Conservation (phyloP, 1,140 invertebrate genomes). For the Hesperophylax magnus region DNA sequence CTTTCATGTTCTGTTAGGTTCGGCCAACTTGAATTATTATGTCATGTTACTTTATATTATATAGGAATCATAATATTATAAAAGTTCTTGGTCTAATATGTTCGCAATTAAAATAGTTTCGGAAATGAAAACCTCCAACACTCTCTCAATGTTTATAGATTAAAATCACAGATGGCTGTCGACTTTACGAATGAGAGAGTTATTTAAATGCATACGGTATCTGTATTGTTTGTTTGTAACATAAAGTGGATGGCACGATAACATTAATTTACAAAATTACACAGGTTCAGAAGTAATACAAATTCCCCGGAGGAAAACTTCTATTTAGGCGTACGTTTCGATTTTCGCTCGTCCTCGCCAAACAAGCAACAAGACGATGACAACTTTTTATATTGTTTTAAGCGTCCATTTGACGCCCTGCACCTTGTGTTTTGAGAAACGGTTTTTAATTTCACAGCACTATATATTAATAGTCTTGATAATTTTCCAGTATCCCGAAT, state of each 20-base stretch:
- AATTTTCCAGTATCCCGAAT: not conserved
- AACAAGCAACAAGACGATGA: not conserved
- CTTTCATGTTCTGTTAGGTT: too few species aligned
- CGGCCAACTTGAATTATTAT: too few species aligned
- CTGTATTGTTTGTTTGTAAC: not conserved
- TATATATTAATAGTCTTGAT: conserved; percentile 7
- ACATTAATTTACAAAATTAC: conserved; percentile 15
- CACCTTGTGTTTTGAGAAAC: not conserved
- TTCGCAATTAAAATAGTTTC: too few species aligned
- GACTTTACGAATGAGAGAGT: too few species aligned
- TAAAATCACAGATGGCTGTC: too few species aligned
- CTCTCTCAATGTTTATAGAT: too few species aligned
- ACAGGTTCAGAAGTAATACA: not conserved
- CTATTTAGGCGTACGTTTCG: too few species aligned
- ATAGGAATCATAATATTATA: too few species aligned
- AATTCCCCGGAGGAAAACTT: not conserved
- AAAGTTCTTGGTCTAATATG: too few species aligned
- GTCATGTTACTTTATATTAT: too few species aligned
- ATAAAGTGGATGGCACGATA: conserved; percentile 24
- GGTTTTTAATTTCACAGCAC: conserved; percentile 10
- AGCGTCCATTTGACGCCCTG: not conserved
- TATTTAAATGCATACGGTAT: too few species aligned
- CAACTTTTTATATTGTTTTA: not conserved
- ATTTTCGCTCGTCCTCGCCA: not conserved
- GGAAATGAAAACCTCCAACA: too few species aligned